These are phyloP conservation scores for Marmota monax DNA, from an alignment of 2,113 vertebrate species.

Conservation along the genomic window DNA sequence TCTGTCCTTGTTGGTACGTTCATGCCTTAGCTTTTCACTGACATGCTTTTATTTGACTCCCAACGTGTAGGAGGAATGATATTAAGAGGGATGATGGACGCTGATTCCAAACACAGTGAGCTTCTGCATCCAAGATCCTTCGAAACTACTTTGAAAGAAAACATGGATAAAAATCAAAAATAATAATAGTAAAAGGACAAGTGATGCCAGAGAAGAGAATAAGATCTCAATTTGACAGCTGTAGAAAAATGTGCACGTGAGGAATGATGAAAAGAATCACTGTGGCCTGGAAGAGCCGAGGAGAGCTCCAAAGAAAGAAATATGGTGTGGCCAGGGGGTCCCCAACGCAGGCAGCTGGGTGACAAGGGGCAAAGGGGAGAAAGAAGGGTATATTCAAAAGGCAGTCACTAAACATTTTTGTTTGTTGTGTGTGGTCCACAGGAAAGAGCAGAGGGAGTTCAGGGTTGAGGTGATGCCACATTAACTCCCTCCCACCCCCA, in stretches of 20 bases:
- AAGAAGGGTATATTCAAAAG: too few relatives aligned
- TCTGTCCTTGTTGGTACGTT: not conserved
- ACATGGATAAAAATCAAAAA: not conserved
- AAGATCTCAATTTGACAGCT: not conserved
- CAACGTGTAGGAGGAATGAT: accelerated
- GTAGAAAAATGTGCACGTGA: not conserved
- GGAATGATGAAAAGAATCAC: not conserved
- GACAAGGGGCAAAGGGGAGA: too few relatives aligned
- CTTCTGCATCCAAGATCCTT: not conserved
- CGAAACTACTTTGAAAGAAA: too few relatives aligned
- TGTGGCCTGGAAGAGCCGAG: not conserved
- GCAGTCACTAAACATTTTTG: too few relatives aligned
- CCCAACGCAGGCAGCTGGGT: too few relatives aligned
- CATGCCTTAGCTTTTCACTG: not conserved
- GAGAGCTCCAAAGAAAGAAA: not conserved
- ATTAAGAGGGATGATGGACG: not conserved
- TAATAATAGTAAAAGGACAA: not conserved
- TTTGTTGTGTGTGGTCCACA: accelerated
- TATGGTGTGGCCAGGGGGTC: accelerated
- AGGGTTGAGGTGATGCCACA: accelerated
- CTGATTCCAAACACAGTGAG: not conserved
- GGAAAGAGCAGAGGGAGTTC: accelerated
- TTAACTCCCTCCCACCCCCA: accelerated
- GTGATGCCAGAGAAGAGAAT: not conserved
- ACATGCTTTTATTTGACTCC: not conserved